Evolutionary conservation across 2,797 vertebrate genomes (phyloP), one percentile per base, ranked within the genome.

Genomic region (Esox lucius): DNA sequence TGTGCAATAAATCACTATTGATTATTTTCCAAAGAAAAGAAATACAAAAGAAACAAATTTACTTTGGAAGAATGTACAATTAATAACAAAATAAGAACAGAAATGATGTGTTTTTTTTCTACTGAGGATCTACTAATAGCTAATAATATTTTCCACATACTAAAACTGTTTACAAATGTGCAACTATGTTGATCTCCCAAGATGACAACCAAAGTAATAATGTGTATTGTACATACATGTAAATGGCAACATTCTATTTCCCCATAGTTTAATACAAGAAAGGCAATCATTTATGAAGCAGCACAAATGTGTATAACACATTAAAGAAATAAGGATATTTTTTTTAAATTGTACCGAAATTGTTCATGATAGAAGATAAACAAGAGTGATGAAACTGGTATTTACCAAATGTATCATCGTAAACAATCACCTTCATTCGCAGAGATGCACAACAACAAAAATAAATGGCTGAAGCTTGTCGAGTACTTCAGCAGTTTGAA

Each of bases 1-100:
- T 97, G 95, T 98, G 96, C 96, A 97, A 97, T 95, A 96, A 97
- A 96, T 96, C 95, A 96, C 94, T 94, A 91, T 94, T 95, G 94
- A 95, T 94, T 92, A 90, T 92, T 94, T 94, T 92, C 89, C 91
- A 88, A 93, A 89, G 95, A 94, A 94, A 73, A 90, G 90, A 87
- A 75, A 86, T 93, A 93, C 91, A 93, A 80, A 77, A 89, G 82
- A 90, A 91, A 91, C 96, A 87, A 91, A 94, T 92, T 92, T 93
- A 96, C 94, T 96, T 96, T 96, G 94, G 92, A 93, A 94, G 93
- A 91, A 12, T 92, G 94, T 87, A 94, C 92, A 95, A 90, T 93
- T 91, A 94, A 90, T 84, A 89, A 91, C 87, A 77, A 90, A 86
- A 92, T 96, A 95, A 96, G 96, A 97, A 97, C 95, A 93, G 94